phyloP scores from a whole-genome alignment of 2,797 vertebrate species.

The Aselliscus stoliczkanus region DNA sequence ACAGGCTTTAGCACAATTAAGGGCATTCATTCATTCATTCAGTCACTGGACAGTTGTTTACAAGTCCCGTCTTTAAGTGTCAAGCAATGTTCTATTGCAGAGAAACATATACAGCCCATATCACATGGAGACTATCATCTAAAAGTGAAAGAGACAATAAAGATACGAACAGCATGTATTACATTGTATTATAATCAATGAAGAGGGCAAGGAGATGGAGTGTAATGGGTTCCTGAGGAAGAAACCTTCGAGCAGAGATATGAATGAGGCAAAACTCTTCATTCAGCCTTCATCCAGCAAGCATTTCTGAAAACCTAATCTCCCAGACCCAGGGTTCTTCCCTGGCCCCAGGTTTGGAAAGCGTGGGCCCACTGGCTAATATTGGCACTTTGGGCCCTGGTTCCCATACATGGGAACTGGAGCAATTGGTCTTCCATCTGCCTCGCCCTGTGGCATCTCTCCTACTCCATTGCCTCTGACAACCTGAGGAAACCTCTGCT shows the following conservation, averaged over 20 bases:
- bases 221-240: background rate
- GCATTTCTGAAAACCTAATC: background rate
- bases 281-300: background rate
- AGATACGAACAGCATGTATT: background rate
- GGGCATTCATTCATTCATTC: background rate
- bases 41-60: background rate
- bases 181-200: no score
- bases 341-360: background rate
- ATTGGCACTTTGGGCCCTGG: background rate
- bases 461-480: background rate
- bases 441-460: background rate
- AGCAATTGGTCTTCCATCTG: background rate
- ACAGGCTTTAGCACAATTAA: background rate
- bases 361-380: background rate
- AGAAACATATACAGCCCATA: background rate
- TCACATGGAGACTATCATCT: background rate
- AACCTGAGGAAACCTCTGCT: slow-evolving; percentile 27
- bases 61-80: background rate
- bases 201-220: background rate
- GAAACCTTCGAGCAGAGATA: background rate
- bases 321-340: background rate
- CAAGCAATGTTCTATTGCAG: background rate
- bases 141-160: background rate
- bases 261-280: background rate
- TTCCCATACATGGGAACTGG: background rate